A percentile compares a stretch with the other conserved stretches of the same genome.
These are phyloP conservation scores for Macaca mulatta DNA, from an alignment of 2,113 vertebrate species.

Conservation along the genomic window DNA sequence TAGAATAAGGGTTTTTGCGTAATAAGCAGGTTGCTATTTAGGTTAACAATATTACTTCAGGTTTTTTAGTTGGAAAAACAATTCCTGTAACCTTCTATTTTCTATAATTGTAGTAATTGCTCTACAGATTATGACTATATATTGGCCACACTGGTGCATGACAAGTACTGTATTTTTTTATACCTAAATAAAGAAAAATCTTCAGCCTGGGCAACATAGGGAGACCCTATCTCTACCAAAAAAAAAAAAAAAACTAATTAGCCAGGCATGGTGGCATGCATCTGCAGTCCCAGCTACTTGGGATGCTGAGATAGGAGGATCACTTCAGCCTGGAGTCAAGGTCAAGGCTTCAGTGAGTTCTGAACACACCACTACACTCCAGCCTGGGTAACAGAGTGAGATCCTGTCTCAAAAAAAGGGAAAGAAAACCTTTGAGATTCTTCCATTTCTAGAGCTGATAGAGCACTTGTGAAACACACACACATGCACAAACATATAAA, in stretches of 20 bases:
- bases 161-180: conserved; percentile 78
- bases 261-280: too few species aligned
- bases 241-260: too few species aligned
- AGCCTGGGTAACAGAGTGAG: too few species aligned
- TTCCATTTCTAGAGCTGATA: conserved; percentile 11
- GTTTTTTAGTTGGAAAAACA: conserved; percentile 45
- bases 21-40: conserved; percentile 69
- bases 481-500: not conserved
- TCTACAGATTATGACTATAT: conserved; percentile 40
- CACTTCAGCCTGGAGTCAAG: too few species aligned
- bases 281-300: too few species aligned
- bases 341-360: too few species aligned
- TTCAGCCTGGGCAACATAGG: too few species aligned
- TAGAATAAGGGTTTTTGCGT: conserved; percentile 63
- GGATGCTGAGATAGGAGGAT: too few species aligned
- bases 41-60: conserved; percentile 71
- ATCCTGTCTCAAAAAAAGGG: too few species aligned
- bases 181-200: conserved; percentile 81
- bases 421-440: not conserved
- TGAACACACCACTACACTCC: too few species aligned
- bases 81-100: conserved; percentile 42
- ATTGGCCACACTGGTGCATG: conserved; percentile 75
- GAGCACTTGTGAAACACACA: not conserved
- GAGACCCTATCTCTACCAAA: too few species aligned
- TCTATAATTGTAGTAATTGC: conserved; percentile 21